Evolutionary conservation across 2,797 vertebrate genomes (phyloP).

Genomic region (Salmo trutta): DNA sequence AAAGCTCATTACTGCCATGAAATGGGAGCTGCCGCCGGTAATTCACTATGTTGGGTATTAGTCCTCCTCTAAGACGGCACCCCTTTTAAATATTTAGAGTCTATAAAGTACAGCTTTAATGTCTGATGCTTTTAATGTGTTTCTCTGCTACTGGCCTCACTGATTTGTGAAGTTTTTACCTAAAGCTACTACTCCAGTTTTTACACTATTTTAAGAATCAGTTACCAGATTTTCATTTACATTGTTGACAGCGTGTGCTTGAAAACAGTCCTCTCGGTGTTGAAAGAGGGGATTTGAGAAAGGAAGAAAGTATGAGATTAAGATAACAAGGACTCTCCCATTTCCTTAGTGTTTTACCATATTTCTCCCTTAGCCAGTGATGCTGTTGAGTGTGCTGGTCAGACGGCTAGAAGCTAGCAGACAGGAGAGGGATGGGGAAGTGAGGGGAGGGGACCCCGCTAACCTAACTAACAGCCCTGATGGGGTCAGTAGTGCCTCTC

Average conservation of each 20-base stretch:
- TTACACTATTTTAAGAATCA: conserved; percentile 53
- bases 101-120: conserved; percentile 70
- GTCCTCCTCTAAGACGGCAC: conserved; percentile 58
- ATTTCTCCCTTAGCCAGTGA: not conserved
- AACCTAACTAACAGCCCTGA: not conserved
- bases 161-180: conserved; percentile 63
- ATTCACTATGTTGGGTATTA: conserved; percentile 72
- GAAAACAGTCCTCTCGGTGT: conserved; percentile 33
- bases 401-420: not conserved
- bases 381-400: not conserved
- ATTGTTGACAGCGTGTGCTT: conserved; percentile 10
- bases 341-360: not conserved
- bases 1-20: conserved; percentile 80
- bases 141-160: conserved; percentile 25
- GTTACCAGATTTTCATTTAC: conserved; percentile 44
- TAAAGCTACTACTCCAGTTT: conserved; percentile 54
- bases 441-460: not conserved
- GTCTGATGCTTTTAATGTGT: conserved; percentile 66
- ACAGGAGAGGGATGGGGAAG: not conserved
- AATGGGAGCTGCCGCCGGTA: conserved; percentile 75
- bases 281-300: not conserved
- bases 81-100: conserved; percentile 69
- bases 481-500: not conserved
- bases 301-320: not conserved
- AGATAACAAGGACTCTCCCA: not conserved